Base-by-base conservation (phyloP, 2,888 invertebrate species). In the Perizoma affinitatum region DNA sequence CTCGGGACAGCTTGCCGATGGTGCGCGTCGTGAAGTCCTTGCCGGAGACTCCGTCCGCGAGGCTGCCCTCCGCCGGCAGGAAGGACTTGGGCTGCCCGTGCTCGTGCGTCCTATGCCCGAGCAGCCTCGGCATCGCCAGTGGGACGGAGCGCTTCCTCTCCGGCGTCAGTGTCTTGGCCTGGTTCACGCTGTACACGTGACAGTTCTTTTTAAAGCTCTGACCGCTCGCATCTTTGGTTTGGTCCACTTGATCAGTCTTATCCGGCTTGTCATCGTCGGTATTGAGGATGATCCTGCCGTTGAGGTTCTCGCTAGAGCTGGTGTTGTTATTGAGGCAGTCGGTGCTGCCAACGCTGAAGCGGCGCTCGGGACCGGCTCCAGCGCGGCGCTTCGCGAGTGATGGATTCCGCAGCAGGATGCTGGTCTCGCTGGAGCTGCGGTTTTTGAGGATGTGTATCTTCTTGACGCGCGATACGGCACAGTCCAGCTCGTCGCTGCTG, bases 21-120 rank as follows among this genome's bases (percentile, higher is more conserved):
- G 96, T 94, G 69, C 94, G 94, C 67, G 94, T 93, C 34, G 96
- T 95, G 69, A 95, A 94, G 78, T 96, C 96, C 71, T 91, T 91
- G 22, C 88, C 88, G 0, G 83, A 73, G 2, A 77, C 78, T 5
- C 81, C 81, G 54, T 91, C 92, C 0, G 85, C 82, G 66, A 90
- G 65, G 63, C 83, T 83, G 35, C 81, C 89, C 66, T 90, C 90
- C 0, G 86, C 88, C 2, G 90, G 90, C 65, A 92, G 73, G 42
- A 82, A 86, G 4, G 92, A 90, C 66, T 84, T 83, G 9, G 64
- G 69, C 47, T 80, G 84, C 7, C 75, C 82, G 43, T 79, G 80
- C 59, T 89, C 88, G 58, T 82, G 82, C 50, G 73, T 65, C 66
- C 83, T 87, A 61, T 86, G 87, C 9, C 82, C 82, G 55, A 90